Base-by-base conservation (phyloP, 2,113 vertebrate species). In the Centropristis striata region DNA sequence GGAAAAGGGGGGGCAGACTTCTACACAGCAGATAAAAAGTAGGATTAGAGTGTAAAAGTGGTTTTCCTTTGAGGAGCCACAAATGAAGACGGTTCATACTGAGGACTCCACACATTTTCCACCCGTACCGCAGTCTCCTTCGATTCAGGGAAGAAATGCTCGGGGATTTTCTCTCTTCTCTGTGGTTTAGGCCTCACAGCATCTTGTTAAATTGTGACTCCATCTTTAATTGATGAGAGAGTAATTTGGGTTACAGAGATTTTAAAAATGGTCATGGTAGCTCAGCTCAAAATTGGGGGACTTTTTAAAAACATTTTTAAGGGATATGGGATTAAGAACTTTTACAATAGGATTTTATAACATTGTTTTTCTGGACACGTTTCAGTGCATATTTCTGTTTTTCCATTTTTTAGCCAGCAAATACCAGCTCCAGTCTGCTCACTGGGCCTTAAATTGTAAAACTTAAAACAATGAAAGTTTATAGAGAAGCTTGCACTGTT, bases 81-180 rank as follows among this genome's bases (percentile, higher is more conserved):
- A 90, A 91, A 86, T 88, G 87, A 90, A 93, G 88, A 88, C 23
- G 37, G 74, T 87, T 85, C 86, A 71, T 75, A 69, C 49, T 54
- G 27, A 80, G 81, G 83, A 89, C 81, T 84, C 85, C 71, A 70
- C 84, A 80, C 83, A 84, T 89, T 92, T 92, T 87, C 88, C 89
- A 78, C 73, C 70, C 58, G 8, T 58, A 87, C 91, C 82, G 1
- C 86, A 85, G 90, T 81, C 81, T 88, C 84, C 69, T 64, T 71
- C 44, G 2, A 78, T 83, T 80, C 79, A 80, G 79, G 25, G 51
- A 73, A 83, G 70, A 87, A 83, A 88, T 73, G 58, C 63, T 67
- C 4, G 4, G 85, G 84, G 81, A 78, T 85, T 89, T 90, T 87
- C 72, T 89, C 53, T 70, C 70, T 75, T 73, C 77, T 57, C 50